A percentile compares a stretch with the other conserved stretches of the same genome.
phyloP scores from a whole-genome alignment of 2,888 invertebrate genomes.

The Epirrhoe tristata region DNA sequence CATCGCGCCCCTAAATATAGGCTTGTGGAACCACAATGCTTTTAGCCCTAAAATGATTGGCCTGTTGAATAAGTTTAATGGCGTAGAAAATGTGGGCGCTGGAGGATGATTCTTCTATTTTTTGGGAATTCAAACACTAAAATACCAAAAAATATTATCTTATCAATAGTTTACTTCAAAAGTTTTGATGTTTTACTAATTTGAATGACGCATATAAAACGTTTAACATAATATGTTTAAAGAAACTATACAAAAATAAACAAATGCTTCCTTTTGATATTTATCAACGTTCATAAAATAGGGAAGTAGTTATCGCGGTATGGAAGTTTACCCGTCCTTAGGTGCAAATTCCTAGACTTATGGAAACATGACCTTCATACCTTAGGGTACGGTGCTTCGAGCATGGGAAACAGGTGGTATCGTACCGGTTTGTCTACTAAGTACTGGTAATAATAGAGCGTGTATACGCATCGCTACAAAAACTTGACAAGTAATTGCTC shows the following conservation, averaged over 20 bases:
- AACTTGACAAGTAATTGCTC: slow-evolving; percentile 25
- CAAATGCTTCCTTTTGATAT: slow-evolving; percentile 24
- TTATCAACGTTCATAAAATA: slow-evolving; percentile 21
- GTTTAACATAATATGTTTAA: background rate
- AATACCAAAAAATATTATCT: background rate
- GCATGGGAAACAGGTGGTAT: slow-evolving; percentile 57
- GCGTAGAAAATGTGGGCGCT: slow-evolving; percentile 46
- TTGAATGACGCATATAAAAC: background rate
- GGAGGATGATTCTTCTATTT: slow-evolving; percentile 25
- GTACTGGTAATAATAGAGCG: slow-evolving; percentile 26
- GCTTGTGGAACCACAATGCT: slow-evolving; percentile 72
- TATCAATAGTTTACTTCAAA: too few relatives aligned
- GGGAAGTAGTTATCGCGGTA: slow-evolving; percentile 23
- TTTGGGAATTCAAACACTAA: slow-evolving; percentile 16
- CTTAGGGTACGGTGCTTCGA: slow-evolving; percentile 38
- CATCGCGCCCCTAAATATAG: slow-evolving; percentile 83
- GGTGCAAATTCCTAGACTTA: slow-evolving; percentile 37
- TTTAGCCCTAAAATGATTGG: slow-evolving; percentile 73
- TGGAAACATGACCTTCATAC: slow-evolving; percentile 39
- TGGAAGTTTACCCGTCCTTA: slow-evolving; percentile 28
- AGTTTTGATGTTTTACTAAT: too few relatives aligned
- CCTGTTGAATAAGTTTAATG: slow-evolving; percentile 60
- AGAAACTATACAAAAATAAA: background rate
- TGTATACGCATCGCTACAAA: slow-evolving; percentile 20
- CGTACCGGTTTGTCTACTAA: slow-evolving; percentile 51